phyloP scores from a whole-genome alignment of 2,888 invertebrate species.

The Agrilus mali region DNA sequence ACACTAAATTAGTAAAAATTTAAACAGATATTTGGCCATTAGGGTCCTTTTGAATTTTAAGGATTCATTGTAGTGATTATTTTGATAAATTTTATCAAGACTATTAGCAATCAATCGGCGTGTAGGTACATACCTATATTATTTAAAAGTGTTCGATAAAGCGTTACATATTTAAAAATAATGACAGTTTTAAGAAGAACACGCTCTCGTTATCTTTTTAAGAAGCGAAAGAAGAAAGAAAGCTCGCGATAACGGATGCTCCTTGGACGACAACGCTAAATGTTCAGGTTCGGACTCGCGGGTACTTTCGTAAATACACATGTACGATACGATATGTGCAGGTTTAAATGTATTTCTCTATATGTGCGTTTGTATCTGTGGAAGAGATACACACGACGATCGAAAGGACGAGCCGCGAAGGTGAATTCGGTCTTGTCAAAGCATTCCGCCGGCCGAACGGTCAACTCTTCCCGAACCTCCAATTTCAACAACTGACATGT shows the following conservation, averaged over 20 bases:
- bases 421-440: constrained; percentile 28
- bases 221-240: too few relatives aligned
- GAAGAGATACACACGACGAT: not conserved
- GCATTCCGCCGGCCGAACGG: constrained; percentile 29
- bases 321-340: constrained; percentile 1
- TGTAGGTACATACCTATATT: too few relatives aligned
- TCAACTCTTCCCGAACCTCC: constrained; percentile 30
- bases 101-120: too few relatives aligned
- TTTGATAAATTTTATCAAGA: too few relatives aligned
- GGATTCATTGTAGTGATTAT: too few relatives aligned
- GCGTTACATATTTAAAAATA: constrained; percentile 1
- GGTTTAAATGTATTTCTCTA: not conserved
- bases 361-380: not conserved
- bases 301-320: constrained; percentile 1
- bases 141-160: not conserved
- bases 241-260: not conserved
- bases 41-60: too few relatives aligned
- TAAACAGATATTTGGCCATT: too few relatives aligned
- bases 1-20: too few relatives aligned
- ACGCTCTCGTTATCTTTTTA: not conserved
- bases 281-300: not conserved
- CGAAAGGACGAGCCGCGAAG: not conserved
- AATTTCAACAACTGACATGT: constrained; percentile 33
- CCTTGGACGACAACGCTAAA: not conserved
- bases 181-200: constrained; percentile 1